These are phyloP conservation scores for Homarus gammarus DNA, from an alignment of 2,888 invertebrate genomes.

Conservation along the genomic window DNA sequence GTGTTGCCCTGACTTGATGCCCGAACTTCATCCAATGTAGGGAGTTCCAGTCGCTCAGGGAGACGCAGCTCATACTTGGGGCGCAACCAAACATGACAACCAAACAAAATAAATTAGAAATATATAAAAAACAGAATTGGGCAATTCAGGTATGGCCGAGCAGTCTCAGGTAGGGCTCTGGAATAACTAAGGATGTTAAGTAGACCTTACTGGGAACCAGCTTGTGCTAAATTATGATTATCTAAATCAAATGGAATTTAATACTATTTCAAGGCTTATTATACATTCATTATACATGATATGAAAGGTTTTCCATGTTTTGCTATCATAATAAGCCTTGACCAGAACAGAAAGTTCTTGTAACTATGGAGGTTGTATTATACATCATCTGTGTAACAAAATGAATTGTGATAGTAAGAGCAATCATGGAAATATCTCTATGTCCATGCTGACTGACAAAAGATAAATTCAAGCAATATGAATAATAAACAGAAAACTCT, in stretches of 20 bases:
- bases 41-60: conserved; percentile 70
- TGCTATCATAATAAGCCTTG: conserved; percentile 33
- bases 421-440: background rate
- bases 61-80: conserved; percentile 73
- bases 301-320: background rate
- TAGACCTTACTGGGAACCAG: conserved; percentile 26
- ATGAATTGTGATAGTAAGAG: background rate
- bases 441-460: conserved; percentile 49
- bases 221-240: conserved; percentile 34
- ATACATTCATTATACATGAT: background rate
- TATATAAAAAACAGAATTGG: conserved; percentile 35
- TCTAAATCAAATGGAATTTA: conserved; percentile 47
- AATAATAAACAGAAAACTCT: conserved; percentile 13
- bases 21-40: conserved; percentile 70
- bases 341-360: conserved; percentile 23
- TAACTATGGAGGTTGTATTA: conserved; percentile 24
- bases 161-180: conserved; percentile 60
- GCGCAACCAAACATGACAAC: conserved; percentile 67
- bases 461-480: conserved; percentile 39
- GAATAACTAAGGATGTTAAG: conserved; percentile 55
- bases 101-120: conserved; percentile 70
- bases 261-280: conserved; percentile 52
- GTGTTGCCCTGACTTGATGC: conserved; percentile 66
- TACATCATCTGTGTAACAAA: conserved; percentile 31
- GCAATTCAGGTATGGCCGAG: conserved; percentile 45